Base-by-base conservation (phyloP, 1,140 invertebrate species). In the Acromyrmex charruanus region DNA sequence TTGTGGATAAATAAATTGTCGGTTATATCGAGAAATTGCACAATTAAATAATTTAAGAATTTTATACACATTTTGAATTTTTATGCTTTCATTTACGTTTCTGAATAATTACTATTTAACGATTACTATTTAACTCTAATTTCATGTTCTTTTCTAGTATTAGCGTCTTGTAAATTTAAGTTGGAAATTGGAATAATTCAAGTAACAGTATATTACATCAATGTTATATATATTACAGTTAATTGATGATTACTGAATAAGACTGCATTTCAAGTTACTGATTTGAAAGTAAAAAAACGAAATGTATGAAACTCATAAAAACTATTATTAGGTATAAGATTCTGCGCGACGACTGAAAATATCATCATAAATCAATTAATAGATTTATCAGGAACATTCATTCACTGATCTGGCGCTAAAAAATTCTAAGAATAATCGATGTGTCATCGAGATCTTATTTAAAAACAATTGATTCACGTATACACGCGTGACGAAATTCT, bases 401-500 rank as follows among this genome's bases (percentile, higher is more conserved):
- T 69, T 14, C 21, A 25, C 12, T 69, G 6, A 25, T 49, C 6
- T 51, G 10, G 14, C 5, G 12, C n/a, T 68, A n/a, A 68, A 51
- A 49, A 51, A 49, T 51, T 68, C 44, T 51, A 49, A 49, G 2
- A 25, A 25, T 69, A 69, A 14, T 7, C 14, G 0, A 10, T 14
- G 39, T 21, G 66, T 69, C 66, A 69, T 25, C 12, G 10, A 69
- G 44, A 9, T 69, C 39, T 0, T 9, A 7, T 69, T 69, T 51
- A 69, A 2, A 25, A 68, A 68, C 65, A 49, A 69, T 51, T 69
- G 39, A 69, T 28, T 69, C 66, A 69, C 14, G 0, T 28, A 16
- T 69, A n/a, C 0, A 69, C 6, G 65, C n/a, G n/a, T 69, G 66
- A 69, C 14, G 66, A 69, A 69, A 69, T 51, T 16, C 9, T 69